Evolutionary conservation across 2,888 invertebrate species (phyloP).

Genomic region (Pogonocherus hispidulus): DNA sequence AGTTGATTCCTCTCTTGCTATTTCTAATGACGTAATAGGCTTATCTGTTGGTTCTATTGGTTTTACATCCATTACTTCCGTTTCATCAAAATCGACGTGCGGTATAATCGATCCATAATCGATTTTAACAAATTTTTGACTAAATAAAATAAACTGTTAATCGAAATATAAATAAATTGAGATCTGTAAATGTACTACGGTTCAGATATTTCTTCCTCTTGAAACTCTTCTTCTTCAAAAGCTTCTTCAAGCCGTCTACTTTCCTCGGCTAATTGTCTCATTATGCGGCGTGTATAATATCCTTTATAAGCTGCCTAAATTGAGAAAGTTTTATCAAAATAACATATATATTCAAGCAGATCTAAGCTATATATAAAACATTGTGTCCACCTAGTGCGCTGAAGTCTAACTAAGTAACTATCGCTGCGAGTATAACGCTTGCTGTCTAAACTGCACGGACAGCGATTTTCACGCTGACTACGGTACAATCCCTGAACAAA

Average conservation of each 20-base stretch:
- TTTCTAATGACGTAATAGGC: not conserved
- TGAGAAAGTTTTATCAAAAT: slow-evolving; percentile 19
- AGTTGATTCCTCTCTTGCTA: not conserved
- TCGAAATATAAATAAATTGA: not conserved
- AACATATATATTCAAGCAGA: not conserved
- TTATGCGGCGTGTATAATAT: slow-evolving; percentile 64
- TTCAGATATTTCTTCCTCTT: not conserved
- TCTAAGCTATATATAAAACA: not conserved
- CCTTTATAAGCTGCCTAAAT: slow-evolving; percentile 66
- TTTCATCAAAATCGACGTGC: slow-evolving; percentile 56
- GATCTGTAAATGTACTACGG: not conserved
- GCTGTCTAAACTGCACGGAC: too few relatives aligned
- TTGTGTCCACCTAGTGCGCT: too few relatives aligned
- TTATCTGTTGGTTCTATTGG: not conserved
- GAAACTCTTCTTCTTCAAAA: not conserved
- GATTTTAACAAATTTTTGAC: slow-evolving; percentile 50
- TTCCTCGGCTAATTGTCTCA: slow-evolving; percentile 54
- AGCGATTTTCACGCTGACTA: too few relatives aligned
- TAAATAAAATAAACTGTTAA: slow-evolving; percentile 6
- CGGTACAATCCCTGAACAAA: too few relatives aligned
- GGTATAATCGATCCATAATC: slow-evolving; percentile 56
- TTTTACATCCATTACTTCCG: not conserved
- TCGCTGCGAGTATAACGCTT: too few relatives aligned
- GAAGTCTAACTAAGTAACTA: too few relatives aligned
- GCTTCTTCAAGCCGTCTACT: slow-evolving; percentile 31